Percentiles rank a stretch among this genome's conserved stretches.
Conservation (phyloP, 2,888 invertebrate genomes). For the Celastrina argiolus region DNA sequence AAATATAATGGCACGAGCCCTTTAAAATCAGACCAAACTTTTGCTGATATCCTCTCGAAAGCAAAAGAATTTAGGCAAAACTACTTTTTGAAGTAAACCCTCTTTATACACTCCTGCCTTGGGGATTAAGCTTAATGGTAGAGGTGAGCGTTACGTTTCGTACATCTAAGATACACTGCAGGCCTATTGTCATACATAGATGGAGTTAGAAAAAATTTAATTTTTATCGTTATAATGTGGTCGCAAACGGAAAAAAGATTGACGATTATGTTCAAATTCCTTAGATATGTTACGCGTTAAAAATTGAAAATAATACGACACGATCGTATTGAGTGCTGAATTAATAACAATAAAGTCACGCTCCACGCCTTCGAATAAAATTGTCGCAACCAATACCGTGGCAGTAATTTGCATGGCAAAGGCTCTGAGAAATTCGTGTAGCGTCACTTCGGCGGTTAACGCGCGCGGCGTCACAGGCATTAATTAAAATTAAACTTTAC, state of each 20-base stretch:
- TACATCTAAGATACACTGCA: too few species aligned
- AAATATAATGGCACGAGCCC: neutral
- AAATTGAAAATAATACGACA: neutral
- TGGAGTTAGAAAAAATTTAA: too few species aligned
- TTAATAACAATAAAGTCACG: neutral
- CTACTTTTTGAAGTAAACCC: neutral
- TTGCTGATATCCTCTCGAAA: neutral
- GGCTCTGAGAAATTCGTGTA: conserved; percentile 29
- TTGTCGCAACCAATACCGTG: conserved; percentile 31
- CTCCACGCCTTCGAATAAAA: neutral
- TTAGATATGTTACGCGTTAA: too few species aligned
- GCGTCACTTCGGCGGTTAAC: neutral
- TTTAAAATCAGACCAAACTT: neutral
- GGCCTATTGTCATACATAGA: too few species aligned
- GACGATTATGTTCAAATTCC: too few species aligned
- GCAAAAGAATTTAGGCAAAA: neutral
- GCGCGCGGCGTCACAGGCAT: neutral
- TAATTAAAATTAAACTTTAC: neutral
- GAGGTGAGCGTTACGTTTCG: too few species aligned
- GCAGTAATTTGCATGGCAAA: conserved; percentile 52
- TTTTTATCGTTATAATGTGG: too few species aligned
- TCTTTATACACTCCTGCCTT: too few species aligned
- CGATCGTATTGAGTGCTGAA: neutral
- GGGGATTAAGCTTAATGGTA: too few species aligned
- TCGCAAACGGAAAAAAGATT: too few species aligned